Percentiles rank a stretch among this genome's conserved stretches.
Conservation (phyloP, 2,888 invertebrate species). For the Oscheius sp. region DNA sequence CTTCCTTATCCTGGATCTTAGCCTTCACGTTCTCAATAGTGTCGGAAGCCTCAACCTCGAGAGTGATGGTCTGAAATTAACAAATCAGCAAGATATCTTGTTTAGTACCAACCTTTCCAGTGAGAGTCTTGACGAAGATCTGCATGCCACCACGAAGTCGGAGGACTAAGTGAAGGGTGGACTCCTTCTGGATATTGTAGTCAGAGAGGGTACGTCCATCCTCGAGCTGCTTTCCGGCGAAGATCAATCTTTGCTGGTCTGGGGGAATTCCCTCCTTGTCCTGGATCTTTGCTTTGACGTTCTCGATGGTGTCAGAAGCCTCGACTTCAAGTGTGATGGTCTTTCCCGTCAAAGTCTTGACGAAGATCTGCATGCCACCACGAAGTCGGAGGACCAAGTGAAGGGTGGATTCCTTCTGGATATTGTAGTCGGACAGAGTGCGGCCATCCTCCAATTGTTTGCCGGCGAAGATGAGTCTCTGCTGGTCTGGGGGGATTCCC, state of each 20-base stretch:
- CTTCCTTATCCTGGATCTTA: constrained; percentile 63
- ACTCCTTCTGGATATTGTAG: too few relatives aligned
- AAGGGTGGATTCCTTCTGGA: constrained; percentile 65
- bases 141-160: constrained; percentile 80
- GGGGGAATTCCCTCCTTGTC: too few relatives aligned
- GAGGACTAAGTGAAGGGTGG: background rate
- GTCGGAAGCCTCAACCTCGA: constrained; percentile 61
- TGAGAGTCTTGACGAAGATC: constrained; percentile 89
- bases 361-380: constrained; percentile 89
- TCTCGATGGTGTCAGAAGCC: too few relatives aligned
- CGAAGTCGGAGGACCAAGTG: constrained; percentile 61
- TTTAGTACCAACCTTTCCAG: constrained; percentile 80
- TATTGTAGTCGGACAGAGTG: constrained; percentile 53
- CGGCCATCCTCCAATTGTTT: constrained; percentile 71
- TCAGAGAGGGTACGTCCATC: too few relatives aligned
- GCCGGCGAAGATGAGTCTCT: constrained; percentile 58
- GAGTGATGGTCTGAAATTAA: constrained; percentile 78
- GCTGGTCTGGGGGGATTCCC: constrained; percentile 60
- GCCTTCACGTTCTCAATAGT: constrained; percentile 64
- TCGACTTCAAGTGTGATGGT: too few relatives aligned
- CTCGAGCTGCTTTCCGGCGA: background rate
- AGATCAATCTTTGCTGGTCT: background rate
- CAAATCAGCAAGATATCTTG: too few relatives aligned
- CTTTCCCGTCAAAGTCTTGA: constrained; percentile 84
- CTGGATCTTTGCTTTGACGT: too few relatives aligned